phyloP scores from a whole-genome alignment of 2,797 vertebrate genomes.

The Manis javanica region DNA sequence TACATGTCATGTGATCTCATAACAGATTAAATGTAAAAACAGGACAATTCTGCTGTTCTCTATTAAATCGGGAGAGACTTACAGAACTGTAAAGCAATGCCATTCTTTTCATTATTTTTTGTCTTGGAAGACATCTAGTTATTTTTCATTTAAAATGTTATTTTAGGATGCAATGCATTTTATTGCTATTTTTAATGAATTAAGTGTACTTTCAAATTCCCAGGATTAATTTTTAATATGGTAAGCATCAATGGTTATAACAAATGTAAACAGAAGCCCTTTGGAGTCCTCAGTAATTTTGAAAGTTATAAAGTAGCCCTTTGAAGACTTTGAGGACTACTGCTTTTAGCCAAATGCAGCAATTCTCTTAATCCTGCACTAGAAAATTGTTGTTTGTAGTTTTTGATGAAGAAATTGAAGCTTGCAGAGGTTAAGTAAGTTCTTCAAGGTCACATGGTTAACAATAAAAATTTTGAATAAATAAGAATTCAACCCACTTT shows the following conservation, averaged over 20 bases:
- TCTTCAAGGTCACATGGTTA: background rate
- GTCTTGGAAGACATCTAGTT: background rate
- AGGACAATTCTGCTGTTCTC: background rate
- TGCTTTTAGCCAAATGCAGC: background rate
- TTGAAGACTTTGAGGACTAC: background rate
- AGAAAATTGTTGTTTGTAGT: background rate
- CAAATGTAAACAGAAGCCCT: background rate
- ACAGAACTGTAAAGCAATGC: background rate
- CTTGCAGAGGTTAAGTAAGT: background rate
- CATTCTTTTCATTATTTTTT: background rate
- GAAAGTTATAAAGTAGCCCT: background rate
- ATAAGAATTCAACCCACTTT: background rate
- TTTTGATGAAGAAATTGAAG: conserved; percentile 20
- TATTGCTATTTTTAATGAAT: conserved; percentile 5
- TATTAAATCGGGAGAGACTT: background rate
- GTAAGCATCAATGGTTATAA: background rate
- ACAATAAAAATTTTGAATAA: conserved; percentile 5
- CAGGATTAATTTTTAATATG: background rate
- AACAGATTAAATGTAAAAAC: background rate
- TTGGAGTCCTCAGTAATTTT: background rate
- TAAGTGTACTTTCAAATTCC: background rate
- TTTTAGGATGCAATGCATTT: background rate
- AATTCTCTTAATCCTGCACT: background rate
- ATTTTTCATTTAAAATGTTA: background rate
- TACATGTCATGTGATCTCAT: background rate